A percentile compares a stretch with the other conserved stretches of the same genome.
These are phyloP conservation scores for Hylyphantes graminicola DNA, from an alignment of 1,140 invertebrate genomes.

Conservation along the genomic window DNA sequence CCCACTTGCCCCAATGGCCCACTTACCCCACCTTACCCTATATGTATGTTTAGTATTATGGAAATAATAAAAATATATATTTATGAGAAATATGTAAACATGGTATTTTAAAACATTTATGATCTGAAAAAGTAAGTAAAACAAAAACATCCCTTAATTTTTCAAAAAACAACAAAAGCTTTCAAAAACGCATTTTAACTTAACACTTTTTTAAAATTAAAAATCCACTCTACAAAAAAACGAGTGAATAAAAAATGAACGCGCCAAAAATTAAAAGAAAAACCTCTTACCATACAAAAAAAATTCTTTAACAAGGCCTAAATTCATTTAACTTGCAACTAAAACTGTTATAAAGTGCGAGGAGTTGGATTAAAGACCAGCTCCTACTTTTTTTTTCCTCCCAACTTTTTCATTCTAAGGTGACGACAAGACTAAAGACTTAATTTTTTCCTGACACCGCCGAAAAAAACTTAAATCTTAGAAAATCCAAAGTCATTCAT, in stretches of 20 bases:
- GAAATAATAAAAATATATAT: too few species aligned
- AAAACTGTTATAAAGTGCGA: constrained; percentile 53
- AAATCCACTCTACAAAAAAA: constrained; percentile 1
- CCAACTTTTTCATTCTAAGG: constrained; percentile 21
- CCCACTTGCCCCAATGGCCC: too few species aligned
- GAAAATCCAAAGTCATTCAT: constrained; percentile 59
- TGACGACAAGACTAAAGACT: constrained; percentile 29
- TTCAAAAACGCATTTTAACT: constrained; percentile 1
- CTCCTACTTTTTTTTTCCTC: constrained; percentile 22
- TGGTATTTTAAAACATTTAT: too few species aligned
- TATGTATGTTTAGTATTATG: too few species aligned
- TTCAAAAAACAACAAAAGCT: background rate
- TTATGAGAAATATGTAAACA: too few species aligned
- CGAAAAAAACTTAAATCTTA: constrained; percentile 50
- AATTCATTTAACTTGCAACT: constrained; percentile 53
- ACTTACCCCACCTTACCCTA: too few species aligned
- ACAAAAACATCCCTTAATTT: background rate
- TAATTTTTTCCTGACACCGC: constrained; percentile 11
- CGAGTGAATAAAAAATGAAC: background rate
- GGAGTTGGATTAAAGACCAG: constrained; percentile 45
- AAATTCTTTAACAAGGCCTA: constrained; percentile 9
- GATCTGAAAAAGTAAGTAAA: background rate
- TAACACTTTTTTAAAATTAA: background rate
- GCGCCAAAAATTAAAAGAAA: too few species aligned
- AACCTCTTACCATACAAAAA: too few species aligned